These are phyloP conservation scores for Dolichomitus sp. DNA, from an alignment of 2,888 invertebrate species.

Conservation along the genomic window DNA sequence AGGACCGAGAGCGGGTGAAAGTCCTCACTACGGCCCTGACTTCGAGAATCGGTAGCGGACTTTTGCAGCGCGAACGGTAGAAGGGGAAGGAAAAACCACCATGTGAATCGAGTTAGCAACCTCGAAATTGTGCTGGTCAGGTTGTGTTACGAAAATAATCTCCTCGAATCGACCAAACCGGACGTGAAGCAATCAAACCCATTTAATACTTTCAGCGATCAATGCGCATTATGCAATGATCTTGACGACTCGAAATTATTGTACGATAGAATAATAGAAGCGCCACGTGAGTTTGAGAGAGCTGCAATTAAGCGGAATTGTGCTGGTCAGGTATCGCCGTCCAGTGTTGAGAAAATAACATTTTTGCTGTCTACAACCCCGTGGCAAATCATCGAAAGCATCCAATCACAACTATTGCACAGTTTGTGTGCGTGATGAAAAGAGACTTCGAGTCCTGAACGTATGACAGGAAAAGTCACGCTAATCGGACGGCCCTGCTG, in stretches of 20 bases:
- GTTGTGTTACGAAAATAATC: conserved; percentile 8
- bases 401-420: not conserved
- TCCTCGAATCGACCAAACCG: too few species aligned
- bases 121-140: conserved; percentile 62
- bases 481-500: conserved; percentile 62
- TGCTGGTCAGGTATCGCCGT: conserved; percentile 38
- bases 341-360: not conserved
- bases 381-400: not conserved
- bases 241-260: not conserved
- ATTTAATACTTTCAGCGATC: not conserved
- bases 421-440: not conserved
- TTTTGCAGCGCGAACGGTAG: not conserved
- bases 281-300: conserved; percentile 10
- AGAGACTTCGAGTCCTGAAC: not conserved
- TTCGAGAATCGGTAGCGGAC: conserved; percentile 23
- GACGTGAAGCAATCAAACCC: not conserved
- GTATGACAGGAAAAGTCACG: conserved; percentile 22
- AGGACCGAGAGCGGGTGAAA: conserved; percentile 43
- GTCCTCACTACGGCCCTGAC: conserved; percentile 50
- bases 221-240: not conserved
- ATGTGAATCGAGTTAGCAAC: conserved; percentile 18
- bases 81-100: conserved; percentile 11
- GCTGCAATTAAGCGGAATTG: conserved; percentile 32
- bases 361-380: not conserved
- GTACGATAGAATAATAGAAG: not conserved